phyloP scores from a whole-genome alignment of 1,140 invertebrate genomes.

The Plutomurus gul region DNA sequence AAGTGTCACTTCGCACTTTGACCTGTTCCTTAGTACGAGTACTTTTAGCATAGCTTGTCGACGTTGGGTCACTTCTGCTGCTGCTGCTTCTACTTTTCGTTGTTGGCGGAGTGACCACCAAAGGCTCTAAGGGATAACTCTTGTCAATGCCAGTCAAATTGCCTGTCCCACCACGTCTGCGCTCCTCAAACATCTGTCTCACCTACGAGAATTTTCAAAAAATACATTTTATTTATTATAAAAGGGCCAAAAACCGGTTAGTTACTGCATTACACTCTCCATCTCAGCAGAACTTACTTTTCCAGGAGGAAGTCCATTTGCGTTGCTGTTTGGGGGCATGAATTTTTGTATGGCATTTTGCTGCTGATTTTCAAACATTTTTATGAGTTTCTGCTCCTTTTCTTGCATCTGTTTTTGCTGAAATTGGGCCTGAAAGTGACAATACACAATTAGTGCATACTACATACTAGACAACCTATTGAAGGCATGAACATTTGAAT shows the following conservation, averaged over 20 bases:
- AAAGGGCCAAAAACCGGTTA: neutral
- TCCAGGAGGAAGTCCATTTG: neutral
- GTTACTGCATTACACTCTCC: neutral
- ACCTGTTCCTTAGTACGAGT: neutral
- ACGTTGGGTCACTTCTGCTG: slow-evolving; percentile 47
- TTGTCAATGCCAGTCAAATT: slow-evolving; percentile 74
- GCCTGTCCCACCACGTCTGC: slow-evolving; percentile 65
- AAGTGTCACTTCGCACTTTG: neutral
- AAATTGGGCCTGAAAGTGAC: slow-evolving; percentile 64
- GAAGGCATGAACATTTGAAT: too few species aligned
- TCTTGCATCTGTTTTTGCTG: slow-evolving; percentile 74
- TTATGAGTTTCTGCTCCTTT: slow-evolving; percentile 71
- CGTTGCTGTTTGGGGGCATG: slow-evolving; percentile 25
- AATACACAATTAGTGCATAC: neutral
- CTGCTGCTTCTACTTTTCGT: slow-evolving; percentile 26
- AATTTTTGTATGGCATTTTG: slow-evolving; percentile 68
- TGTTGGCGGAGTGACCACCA: slow-evolving; percentile 55
- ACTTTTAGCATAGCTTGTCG: slow-evolving; percentile 6
- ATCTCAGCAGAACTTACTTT: slow-evolving; percentile 33
- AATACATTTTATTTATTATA: neutral
- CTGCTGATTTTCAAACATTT: slow-evolving; percentile 72
- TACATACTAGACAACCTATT: neutral
- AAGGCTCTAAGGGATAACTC: slow-evolving; percentile 76
- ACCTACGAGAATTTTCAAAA: slow-evolving; percentile 59
- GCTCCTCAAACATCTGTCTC: slow-evolving; percentile 79